Evolutionary conservation across 1,140 invertebrate species (phyloP).

Genomic region (Bombyx mori): DNA sequence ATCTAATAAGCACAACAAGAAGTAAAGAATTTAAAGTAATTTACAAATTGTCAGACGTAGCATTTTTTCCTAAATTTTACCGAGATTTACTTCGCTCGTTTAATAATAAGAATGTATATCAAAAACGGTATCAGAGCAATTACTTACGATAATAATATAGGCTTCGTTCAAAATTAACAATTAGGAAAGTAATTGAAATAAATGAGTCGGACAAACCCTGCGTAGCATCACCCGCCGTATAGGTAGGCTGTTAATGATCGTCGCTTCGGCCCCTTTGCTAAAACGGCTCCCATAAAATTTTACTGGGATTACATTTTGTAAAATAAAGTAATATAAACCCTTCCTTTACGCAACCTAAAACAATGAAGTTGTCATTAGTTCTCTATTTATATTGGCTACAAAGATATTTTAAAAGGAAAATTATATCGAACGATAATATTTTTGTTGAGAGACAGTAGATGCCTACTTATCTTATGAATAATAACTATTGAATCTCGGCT

Average conservation of each 20-base stretch:
- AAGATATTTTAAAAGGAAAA: background rate
- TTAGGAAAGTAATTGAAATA: slow-evolving; percentile 31
- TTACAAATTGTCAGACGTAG: too few relatives aligned
- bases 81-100: too few relatives aligned
- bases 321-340: slow-evolving; percentile 39
- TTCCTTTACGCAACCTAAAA: slow-evolving; percentile 11
- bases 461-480: too few relatives aligned
- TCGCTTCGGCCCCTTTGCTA: slow-evolving; percentile 18
- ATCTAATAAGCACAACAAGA: too few relatives aligned
- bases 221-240: slow-evolving; percentile 16
- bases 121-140: slow-evolving; percentile 3
- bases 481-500: too few relatives aligned
- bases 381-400: background rate
- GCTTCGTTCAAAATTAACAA: slow-evolving; percentile 18
- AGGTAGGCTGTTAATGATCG: slow-evolving; percentile 36
- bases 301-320: slow-evolving; percentile 48
- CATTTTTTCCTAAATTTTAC: too few relatives aligned
- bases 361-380: slow-evolving; percentile 2
- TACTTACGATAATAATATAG: slow-evolving; percentile 5
- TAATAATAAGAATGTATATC: too few relatives aligned
- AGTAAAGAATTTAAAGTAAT: too few relatives aligned
- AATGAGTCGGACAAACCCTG: slow-evolving; percentile 21
- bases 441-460: background rate
- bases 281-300: slow-evolving; percentile 45
- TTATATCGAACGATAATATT: background rate